Base-by-base conservation (phyloP, 2,797 vertebrate species). In the Etheostoma nigrum region DNA sequence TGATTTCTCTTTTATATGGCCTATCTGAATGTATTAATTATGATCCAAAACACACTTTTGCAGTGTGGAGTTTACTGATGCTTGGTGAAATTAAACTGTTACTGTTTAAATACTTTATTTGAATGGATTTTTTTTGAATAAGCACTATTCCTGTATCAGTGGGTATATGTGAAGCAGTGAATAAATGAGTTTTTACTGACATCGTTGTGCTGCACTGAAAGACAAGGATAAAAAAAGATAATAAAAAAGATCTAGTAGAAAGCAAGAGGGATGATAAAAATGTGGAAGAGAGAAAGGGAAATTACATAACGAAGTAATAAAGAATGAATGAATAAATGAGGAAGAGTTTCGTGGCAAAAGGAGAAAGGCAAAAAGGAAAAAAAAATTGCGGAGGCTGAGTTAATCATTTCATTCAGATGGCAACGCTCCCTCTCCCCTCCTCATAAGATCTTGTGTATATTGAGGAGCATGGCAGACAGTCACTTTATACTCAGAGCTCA, bases 401-500 rank as follows among this genome's bases (percentile, higher is more conserved):
- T 64, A 85, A 67, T 88, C 47, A 79, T 58, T 58, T 67, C 65
- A 69, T 51, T 80, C 71, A 81, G 57, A 68, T 16, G 8, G 62
- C 12, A 72, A 54, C 55, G 52, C 51, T 72, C 15, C 16, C 16
- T 30, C 52, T 48, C n/a, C 51, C 45, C 57, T 60, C 9, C 23
- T 27, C 16, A 49, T 45, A 21, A 8, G 44, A 72, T 30, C 36
- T 4, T 60, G 71, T 53, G 42, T 45, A 67, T 75, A 75, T 72
- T 49, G 42, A 78, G 54, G 49, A 71, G 52, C 48, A 47, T 12
- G 33, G 57, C 74, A 73, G 52, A 72, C 67, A 70, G 76, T 76
- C 78, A 77, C 70, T 81, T 74, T 68, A 78, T 77, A 74, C 76
- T 48, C 74, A 60, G 72, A 72, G 52, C 63, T 82, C 67, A 71